Evolutionary conservation across 1,140 invertebrate genomes (phyloP).

Genomic region (Platyscapa corneri): DNA sequence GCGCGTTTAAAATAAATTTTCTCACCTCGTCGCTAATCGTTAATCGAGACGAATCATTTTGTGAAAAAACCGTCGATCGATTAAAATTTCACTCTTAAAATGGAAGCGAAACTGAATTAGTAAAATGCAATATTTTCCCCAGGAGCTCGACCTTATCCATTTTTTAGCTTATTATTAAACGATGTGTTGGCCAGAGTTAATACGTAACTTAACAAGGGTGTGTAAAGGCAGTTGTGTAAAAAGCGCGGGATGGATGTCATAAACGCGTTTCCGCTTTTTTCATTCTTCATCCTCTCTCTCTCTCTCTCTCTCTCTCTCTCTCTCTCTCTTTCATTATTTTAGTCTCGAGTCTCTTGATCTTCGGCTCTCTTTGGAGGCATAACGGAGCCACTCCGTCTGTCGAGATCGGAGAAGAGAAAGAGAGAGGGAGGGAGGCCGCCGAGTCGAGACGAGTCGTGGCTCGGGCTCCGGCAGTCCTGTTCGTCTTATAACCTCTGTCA

Average conservation of each 20-base stretch:
- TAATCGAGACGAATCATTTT: too few species aligned
- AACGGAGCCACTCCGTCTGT: conserved; percentile 58
- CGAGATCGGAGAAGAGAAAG: conserved; percentile 47
- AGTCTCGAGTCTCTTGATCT: conserved; percentile 52
- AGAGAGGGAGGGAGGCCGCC: conserved; percentile 8
- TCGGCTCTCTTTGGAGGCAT: conserved; percentile 49
- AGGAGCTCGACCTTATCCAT: neutral
- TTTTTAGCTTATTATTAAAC: conserved; percentile 1
- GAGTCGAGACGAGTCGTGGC: neutral
- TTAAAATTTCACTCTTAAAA: neutral
- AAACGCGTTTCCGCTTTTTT: neutral
- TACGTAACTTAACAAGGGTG: conserved; percentile 3
- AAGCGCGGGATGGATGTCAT: neutral
- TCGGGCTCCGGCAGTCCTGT: conserved; percentile 50
- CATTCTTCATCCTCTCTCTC: neutral
- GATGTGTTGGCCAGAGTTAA: neutral
- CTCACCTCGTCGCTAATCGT: too few species aligned
- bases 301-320: neutral
- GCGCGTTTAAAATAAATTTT: too few species aligned
- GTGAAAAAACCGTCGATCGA: too few species aligned
- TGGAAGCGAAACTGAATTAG: neutral
- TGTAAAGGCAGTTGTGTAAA: neutral
- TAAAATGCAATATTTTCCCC: neutral
- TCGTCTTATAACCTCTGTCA: conserved; percentile 58
- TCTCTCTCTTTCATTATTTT: conserved; percentile 37